A percentile compares a stretch with the other conserved stretches of the same genome.
Conservation (phyloP, 2,113 vertebrate species). For the Mesocricetus auratus region DNA sequence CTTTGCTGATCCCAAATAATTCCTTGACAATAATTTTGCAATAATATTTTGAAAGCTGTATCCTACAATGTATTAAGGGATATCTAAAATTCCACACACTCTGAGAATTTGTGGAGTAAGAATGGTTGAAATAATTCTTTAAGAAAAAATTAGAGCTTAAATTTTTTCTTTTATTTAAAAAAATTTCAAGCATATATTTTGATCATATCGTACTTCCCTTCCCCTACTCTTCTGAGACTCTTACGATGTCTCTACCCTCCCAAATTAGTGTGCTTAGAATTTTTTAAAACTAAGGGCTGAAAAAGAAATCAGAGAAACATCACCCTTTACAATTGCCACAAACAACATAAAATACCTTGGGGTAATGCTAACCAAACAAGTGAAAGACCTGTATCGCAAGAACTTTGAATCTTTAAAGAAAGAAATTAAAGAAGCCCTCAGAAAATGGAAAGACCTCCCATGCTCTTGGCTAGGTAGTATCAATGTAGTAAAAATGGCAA, state of each 20-base stretch:
- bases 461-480: no score
- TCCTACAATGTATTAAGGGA: not conserved
- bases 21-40: not conserved
- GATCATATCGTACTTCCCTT: not conserved
- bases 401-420: no score
- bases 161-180: not conserved
- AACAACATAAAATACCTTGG: no score
- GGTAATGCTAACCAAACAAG: no score
- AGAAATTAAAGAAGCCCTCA: no score
- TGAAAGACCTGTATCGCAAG: no score
- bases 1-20: not conserved
- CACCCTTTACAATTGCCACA: no score
- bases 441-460: no score
- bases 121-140: not conserved
- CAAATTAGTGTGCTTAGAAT: not conserved
- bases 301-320: no score
- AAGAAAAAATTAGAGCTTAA: not conserved
- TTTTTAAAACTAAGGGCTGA: not conserved
- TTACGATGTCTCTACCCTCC: not conserved
- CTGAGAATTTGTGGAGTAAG: slow-evolving; percentile 22
- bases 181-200: not conserved
- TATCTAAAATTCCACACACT: not conserved
- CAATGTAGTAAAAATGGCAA: no score
- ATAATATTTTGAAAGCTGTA: not conserved
- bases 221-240: not conserved